Evolutionary conservation across 2,113 vertebrate genomes (phyloP).

Genomic region (Etia nguti): DNA sequence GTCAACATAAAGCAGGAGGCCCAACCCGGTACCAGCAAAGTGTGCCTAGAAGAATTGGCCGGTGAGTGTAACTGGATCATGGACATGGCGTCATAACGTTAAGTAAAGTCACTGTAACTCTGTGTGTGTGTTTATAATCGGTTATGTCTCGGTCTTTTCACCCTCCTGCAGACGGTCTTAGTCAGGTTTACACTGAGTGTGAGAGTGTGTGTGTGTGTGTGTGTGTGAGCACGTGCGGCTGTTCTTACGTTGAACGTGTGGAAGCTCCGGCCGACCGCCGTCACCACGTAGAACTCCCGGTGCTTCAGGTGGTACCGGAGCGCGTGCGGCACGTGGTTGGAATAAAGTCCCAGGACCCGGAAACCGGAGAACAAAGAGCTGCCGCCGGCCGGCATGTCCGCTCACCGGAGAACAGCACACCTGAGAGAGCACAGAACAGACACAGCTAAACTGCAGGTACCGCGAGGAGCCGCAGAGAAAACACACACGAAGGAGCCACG

Average conservation of each 20-base stretch:
- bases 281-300: conserved; percentile 85
- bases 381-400: conserved; percentile 23
- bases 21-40: not conserved
- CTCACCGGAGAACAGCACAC: not conserved
- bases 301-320: conserved; percentile 85
- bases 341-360: conserved; percentile 85
- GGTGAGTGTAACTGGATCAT: not conserved
- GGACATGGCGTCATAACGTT: not conserved
- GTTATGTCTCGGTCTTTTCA: not conserved
- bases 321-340: conserved; percentile 84
- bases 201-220: not conserved
- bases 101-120: not conserved
- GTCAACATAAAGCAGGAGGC: not conserved
- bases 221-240: not conserved
- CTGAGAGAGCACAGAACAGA: not conserved
- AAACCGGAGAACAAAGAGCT: conserved; percentile 79
- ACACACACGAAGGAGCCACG: not conserved
- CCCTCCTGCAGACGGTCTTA: not conserved
- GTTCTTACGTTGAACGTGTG: conserved; percentile 90
- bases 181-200: not conserved
- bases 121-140: not conserved
- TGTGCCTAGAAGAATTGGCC: not conserved
- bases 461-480: not conserved
- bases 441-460: not conserved
- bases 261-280: conserved; percentile 81